Percentiles rank a stretch among this genome's conserved stretches.
Evolutionary conservation across 2,888 invertebrate species (phyloP).

Genomic region (Glyphotaelius pellucidus): DNA sequence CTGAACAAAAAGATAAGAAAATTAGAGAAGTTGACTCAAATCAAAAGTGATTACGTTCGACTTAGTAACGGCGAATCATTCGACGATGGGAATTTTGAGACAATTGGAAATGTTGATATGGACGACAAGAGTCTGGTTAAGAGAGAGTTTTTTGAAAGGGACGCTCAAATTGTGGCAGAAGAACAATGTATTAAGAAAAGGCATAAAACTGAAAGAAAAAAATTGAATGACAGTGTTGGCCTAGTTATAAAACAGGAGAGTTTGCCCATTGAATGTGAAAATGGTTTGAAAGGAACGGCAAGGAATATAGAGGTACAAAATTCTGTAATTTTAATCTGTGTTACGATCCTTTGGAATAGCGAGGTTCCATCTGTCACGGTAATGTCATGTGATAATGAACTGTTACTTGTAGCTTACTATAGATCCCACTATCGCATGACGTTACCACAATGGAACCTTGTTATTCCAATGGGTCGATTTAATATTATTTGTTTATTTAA

Average conservation of each 20-base stretch:
- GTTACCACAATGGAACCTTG: no score
- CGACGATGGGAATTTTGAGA: background rate
- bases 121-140: background rate
- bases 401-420: no score
- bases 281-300: background rate
- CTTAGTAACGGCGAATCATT: background rate
- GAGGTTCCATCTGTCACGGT: no score
- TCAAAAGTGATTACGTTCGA: constrained; percentile 21
- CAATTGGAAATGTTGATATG: background rate
- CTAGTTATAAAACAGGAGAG: background rate
- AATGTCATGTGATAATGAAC: no score
- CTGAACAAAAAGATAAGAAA: constrained; percentile 49
- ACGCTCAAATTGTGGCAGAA: background rate
- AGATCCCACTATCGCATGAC: no score
- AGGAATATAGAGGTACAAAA: constrained; percentile 46
- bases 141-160: background rate
- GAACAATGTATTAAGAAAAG: background rate
- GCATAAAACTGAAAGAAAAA: background rate
- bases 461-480: no score
- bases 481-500: no score
- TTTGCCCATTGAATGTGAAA: background rate
- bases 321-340: no score
- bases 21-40: constrained; percentile 31
- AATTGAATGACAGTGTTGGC: background rate
- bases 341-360: no score